Evolutionary conservation across 1,140 invertebrate genomes (phyloP).

Genomic region (Drosophila navojoa): DNA sequence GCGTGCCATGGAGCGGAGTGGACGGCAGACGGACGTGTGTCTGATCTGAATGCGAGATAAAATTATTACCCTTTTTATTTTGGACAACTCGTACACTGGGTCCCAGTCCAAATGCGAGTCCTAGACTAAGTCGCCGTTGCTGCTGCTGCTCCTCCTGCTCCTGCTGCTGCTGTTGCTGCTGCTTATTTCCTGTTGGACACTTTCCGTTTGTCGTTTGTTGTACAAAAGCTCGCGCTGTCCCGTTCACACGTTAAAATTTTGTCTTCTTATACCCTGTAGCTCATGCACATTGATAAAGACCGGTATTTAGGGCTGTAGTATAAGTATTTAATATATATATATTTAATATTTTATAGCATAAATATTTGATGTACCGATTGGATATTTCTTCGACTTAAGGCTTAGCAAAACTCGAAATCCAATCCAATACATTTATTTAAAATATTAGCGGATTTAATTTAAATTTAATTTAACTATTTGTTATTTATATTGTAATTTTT

Average conservation of each 20-base stretch:
- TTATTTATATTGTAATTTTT: too few relatives aligned
- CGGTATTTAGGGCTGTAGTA: too few relatives aligned
- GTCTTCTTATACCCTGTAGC: conserved; percentile 7
- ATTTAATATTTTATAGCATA: too few relatives aligned
- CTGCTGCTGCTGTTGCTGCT: conserved; percentile 38
- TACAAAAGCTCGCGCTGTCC: conserved; percentile 61
- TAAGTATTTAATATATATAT: too few relatives aligned
- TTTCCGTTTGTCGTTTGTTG: conserved; percentile 83
- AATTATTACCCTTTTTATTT: conserved; percentile 84
- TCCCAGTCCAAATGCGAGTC: conserved; percentile 17
- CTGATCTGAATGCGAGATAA: conserved; percentile 83
- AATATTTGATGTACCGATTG: too few relatives aligned
- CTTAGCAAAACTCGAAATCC: too few relatives aligned
- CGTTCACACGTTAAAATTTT: conserved; percentile 29
- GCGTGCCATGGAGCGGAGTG: not conserved
- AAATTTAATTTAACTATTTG: too few relatives aligned
- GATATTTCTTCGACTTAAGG: too few relatives aligned
- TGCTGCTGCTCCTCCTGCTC: conserved; percentile 41
- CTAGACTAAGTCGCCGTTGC: conserved; percentile 39
- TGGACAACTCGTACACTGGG: conserved; percentile 32
- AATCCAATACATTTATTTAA: too few relatives aligned
- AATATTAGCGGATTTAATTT: too few relatives aligned
- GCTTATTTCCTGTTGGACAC: conserved; percentile 83
- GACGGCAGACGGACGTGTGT: conserved; percentile 70
- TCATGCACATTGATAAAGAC: not conserved